Evolutionary conservation across 2,797 vertebrate species (phyloP).

Genomic region (Hyperoplus lanceolatus): DNA sequence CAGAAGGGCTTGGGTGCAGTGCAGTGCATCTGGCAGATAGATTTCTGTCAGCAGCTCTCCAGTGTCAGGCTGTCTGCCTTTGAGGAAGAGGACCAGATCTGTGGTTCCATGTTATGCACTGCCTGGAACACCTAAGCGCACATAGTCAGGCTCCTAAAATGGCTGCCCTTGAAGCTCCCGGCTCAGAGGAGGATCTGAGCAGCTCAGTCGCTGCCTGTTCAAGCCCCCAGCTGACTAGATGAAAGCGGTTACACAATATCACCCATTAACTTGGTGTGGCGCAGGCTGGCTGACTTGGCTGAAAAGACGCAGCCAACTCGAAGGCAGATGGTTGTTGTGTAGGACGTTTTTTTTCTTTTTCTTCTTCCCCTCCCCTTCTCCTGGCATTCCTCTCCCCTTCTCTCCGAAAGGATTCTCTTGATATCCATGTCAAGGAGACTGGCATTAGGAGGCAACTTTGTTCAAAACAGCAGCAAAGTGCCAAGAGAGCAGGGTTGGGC

Average conservation of each 20-base stretch:
- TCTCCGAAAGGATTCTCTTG: constrained; percentile 74
- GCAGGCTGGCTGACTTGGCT: constrained; percentile 86
- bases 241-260: constrained; percentile 92
- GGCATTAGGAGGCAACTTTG: constrained; percentile 92
- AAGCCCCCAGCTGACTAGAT: constrained; percentile 92
- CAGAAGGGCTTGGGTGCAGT: constrained; percentile 74
- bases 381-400: constrained; percentile 58
- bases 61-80: constrained; percentile 85
- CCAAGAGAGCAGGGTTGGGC: constrained; percentile 93
- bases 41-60: constrained; percentile 88
- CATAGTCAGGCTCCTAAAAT: constrained; percentile 94
- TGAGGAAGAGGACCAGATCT: constrained; percentile 90
- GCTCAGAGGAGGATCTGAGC: constrained; percentile 92
- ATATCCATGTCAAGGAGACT: constrained; percentile 85
- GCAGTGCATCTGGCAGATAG: constrained; percentile 86
- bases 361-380: neutral
- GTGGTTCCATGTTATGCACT: constrained; percentile 96
- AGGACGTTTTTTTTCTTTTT: constrained; percentile 56
- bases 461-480: constrained; percentile 92
- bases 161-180: constrained; percentile 94
- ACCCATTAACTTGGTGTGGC: constrained; percentile 91
- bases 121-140: constrained; percentile 87
- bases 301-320: constrained; percentile 69
- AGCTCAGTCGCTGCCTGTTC: constrained; percentile 92
- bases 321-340: constrained; percentile 73